Evolutionary conservation across 2,113 vertebrate species (phyloP).

Genomic region (Pomatostomus ruficeps): DNA sequence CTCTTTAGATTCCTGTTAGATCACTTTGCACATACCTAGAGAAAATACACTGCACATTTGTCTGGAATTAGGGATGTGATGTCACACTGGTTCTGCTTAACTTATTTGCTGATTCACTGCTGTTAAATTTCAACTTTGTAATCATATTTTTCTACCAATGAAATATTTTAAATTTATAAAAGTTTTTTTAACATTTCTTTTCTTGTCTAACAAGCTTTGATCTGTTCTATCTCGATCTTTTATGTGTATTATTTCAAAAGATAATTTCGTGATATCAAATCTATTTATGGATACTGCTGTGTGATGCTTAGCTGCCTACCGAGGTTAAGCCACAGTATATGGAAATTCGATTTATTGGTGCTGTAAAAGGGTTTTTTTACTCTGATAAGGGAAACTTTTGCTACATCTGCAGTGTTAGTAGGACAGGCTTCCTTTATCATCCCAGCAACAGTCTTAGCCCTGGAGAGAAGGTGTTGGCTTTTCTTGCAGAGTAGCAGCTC

Average conservation of each 20-base stretch:
- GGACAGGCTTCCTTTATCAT: neutral
- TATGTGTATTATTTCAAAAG: neutral
- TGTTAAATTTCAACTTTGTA: neutral
- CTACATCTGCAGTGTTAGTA: neutral
- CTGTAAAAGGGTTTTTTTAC: neutral
- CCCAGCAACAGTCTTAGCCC: neutral
- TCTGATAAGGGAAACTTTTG: neutral
- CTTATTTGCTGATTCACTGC: neutral
- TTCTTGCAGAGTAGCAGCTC: neutral
- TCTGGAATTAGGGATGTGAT: neutral
- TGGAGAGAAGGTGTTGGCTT: neutral
- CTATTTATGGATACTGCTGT: neutral
- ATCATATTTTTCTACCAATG: neutral
- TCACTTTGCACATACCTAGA: neutral
- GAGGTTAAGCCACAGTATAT: neutral
- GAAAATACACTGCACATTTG: neutral
- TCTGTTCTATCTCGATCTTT: neutral
- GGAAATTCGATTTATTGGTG: neutral
- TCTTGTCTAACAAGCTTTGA: neutral
- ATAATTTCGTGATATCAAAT: neutral
- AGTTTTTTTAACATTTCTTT: neutral
- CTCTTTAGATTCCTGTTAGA: neutral
- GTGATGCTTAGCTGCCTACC: neutral
- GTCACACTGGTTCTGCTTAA: neutral
- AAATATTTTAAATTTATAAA: neutral